Evolutionary conservation across 2,113 vertebrate species (phyloP), one percentile per base, ranked within the genome.

Genomic region (Struthidea cinerea): DNA sequence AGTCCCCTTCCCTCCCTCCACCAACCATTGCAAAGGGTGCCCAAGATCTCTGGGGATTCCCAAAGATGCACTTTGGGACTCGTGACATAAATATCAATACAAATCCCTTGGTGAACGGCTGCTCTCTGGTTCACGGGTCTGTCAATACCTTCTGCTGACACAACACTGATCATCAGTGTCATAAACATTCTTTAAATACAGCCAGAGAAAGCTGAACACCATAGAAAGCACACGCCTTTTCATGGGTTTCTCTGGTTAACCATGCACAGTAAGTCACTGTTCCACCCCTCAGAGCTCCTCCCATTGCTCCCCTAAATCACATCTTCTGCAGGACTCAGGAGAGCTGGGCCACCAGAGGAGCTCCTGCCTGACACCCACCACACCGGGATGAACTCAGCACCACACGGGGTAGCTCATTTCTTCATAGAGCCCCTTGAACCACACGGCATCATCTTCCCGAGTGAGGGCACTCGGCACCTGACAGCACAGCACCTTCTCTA

Each of bases 201-300:
- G 57, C 21, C 71, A 64, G 32, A 14, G n/a, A 7, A 49, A 69
- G 32, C n/a, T 83, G 14, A 88, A 39, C 18, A 28, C 30, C 0
- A 0, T 0, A 23, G 27, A 60, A n/a, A 64, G 35, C 46, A 44
- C 59, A 23, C 20, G 17, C 7, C 42, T 49, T 53, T 9, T 14
- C 35, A 53, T 1, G 28, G 22, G 28, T 73, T 92, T 76, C 75
- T 52, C n/a, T n/a, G n/a, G n/a, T n/a, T n/a, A 75, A 16, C 11
- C 1, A n/a, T 0, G 3, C 56, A 53, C 71, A 27, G 0, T 16
- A 44, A 68, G 75, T 23, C 57, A 47, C 23, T 1, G 1, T 22
- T 56, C 56, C 17, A 35, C 7, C 35, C 23, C 63, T 26, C 15
- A 0, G 2, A 92, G 61, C 19, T 68, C 35, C 60, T 84, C 52